Conservation (phyloP, 2,888 invertebrate species). For the Nephrotoma appendiculata region DNA sequence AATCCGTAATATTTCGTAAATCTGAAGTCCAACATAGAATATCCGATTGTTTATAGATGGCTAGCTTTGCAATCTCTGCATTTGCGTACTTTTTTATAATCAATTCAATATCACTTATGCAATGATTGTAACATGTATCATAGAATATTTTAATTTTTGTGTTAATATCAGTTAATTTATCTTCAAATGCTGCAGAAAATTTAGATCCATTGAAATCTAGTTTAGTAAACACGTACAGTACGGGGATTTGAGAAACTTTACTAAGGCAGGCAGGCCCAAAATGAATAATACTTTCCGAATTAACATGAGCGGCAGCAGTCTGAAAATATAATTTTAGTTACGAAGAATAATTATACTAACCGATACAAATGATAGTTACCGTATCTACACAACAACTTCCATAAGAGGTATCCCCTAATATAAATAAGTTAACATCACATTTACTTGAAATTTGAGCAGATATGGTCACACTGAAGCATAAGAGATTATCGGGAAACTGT, state of each 20-base stretch:
- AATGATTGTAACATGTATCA: slow-evolving; percentile 50
- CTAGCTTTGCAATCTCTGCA: slow-evolving; percentile 5
- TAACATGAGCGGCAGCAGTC: slow-evolving; percentile 81
- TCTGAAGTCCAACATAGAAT: slow-evolving; percentile 15
- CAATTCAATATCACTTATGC: slow-evolving; percentile 33
- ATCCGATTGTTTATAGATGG: slow-evolving; percentile 9
- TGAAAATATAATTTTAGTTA: slow-evolving; percentile 28
- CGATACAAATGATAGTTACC: slow-evolving; percentile 11
- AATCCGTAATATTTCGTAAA: slow-evolving; percentile 31
- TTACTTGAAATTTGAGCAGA: slow-evolving; percentile 39
- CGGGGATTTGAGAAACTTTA: slow-evolving; percentile 55
- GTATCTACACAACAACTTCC: slow-evolving; percentile 51
- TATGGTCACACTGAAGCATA: slow-evolving; percentile 53
- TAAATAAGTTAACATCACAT: slow-evolving; percentile 45
- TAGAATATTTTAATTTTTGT: slow-evolving; percentile 44
- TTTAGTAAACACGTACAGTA: slow-evolving; percentile 57
- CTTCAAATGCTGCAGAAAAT: slow-evolving; percentile 22
- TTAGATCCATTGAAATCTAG: slow-evolving; percentile 37
- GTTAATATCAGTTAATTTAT: slow-evolving; percentile 13
- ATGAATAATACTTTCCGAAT: slow-evolving; percentile 75
- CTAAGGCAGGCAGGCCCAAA: slow-evolving; percentile 85
- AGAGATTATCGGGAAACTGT: slow-evolving; percentile 78
- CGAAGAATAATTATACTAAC: slow-evolving; percentile 1
- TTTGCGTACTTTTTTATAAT: not conserved
- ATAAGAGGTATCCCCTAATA: slow-evolving; percentile 83